Conservation (phyloP, 2,797 vertebrate species). For the Clarias platycephalus region DNA sequence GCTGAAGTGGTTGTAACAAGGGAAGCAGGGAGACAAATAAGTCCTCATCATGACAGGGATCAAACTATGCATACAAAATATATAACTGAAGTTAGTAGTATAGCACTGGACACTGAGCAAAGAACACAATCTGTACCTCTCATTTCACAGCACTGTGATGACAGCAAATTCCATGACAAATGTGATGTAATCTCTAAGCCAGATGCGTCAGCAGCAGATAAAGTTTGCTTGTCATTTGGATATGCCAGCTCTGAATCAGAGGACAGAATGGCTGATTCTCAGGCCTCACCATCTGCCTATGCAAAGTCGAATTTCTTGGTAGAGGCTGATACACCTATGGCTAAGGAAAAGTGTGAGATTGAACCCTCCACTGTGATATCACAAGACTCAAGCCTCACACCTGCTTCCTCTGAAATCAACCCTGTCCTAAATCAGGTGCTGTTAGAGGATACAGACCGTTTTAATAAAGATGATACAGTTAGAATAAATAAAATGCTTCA, state of each 20-base stretch:
- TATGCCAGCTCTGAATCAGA: conserved; percentile 23
- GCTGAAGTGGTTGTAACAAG: neutral
- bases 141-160: conserved; percentile 7
- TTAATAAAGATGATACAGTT: neutral
- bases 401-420: conserved; percentile 23
- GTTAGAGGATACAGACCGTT: neutral
- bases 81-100: neutral
- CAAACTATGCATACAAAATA: conserved; percentile 5
- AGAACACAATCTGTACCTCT: neutral
- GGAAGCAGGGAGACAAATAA: neutral
- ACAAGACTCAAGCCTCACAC: conserved; percentile 15
- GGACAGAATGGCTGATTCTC: conserved; percentile 1
- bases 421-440: neutral
- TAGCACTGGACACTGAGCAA: conserved; percentile 11
- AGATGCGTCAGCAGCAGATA: conserved; percentile 5
- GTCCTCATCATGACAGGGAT: conserved; percentile 15
- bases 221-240: conserved; percentile 42
- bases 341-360: conserved; percentile 10
- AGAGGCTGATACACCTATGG: conserved; percentile 6
- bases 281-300: conserved; percentile 15
- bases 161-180: neutral
- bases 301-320: conserved; percentile 8
- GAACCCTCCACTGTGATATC: conserved; percentile 16
- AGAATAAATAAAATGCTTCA: conserved; percentile 5
- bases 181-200: conserved; percentile 23